phyloP scores from a whole-genome alignment of 1,140 invertebrate genomes.

The Vanessa tameamea region DNA sequence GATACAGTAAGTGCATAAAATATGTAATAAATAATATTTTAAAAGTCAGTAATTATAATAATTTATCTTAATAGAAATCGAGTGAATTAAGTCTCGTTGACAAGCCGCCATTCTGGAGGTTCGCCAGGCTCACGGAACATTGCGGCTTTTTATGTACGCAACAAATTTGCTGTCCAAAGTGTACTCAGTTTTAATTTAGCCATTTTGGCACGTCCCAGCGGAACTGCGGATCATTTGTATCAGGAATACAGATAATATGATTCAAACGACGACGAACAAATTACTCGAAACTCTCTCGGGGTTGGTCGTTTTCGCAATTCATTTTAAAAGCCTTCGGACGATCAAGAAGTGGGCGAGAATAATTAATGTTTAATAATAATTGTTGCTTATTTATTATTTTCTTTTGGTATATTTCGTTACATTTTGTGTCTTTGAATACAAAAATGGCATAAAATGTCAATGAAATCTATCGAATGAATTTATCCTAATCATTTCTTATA shows the following conservation, averaged over 20 bases:
- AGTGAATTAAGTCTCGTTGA: conserved; percentile 27
- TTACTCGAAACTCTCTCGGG: conserved; percentile 20
- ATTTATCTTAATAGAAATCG: conserved; percentile 17
- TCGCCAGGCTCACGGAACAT: conserved; percentile 43
- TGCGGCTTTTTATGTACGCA: conserved; percentile 58
- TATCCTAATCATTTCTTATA: too few relatives aligned
- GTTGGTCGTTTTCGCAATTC: conserved; percentile 16
- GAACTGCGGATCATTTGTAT: conserved; percentile 48
- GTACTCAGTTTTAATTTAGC: conserved; percentile 67
- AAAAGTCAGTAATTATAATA: conserved; percentile 11
- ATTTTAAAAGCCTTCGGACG: conserved; percentile 12
- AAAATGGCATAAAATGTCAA: too few relatives aligned
- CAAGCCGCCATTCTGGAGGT: conserved; percentile 44
- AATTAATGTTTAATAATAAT: conserved; percentile 3
- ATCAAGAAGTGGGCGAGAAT: conserved; percentile 9
- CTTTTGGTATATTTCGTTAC: too few relatives aligned
- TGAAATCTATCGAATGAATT: too few relatives aligned
- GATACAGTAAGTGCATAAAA: conserved; percentile 51
- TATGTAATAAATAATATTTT: not conserved
- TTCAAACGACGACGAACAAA: conserved; percentile 29
- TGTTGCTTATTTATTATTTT: too few relatives aligned
- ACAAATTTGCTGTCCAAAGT: conserved; percentile 49
- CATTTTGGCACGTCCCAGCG: conserved; percentile 66
- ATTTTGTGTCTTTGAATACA: too few relatives aligned
- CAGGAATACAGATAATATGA: conserved; percentile 26